Evolutionary conservation across 2,888 invertebrate species (phyloP), one percentile per base, ranked within the genome.

Genomic region (Drosophila infuscata): DNA sequence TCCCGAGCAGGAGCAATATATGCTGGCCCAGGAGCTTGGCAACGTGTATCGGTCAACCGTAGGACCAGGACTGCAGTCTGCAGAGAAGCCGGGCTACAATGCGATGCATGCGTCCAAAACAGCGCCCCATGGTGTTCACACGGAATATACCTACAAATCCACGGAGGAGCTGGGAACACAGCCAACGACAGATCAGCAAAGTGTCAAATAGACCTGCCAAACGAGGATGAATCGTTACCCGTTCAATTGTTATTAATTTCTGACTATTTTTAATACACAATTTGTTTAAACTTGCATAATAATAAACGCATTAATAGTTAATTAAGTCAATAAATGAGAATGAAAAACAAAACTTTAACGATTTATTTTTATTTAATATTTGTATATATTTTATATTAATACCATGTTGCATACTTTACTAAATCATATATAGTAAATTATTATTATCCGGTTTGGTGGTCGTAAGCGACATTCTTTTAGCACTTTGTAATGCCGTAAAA

Each of bases 1-100:
- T 70, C 92, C 94, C 0, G 94, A 95, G 76, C 92, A 92, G 73
- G 94, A 94, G 64, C 93, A 94, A 49, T 93, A 91, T 71, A 92
- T 93, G 90, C 79, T 93, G 58, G 91, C 94, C 6, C 94, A 94
- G 68, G 92, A 92, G 36, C 61, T 92, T 70, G 70, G 84, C 35
- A 87, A 79, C 20, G 75, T 92, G 0, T 92, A 91, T 69, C 92
- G 91, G 52, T 76, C 91, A 2, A 77, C 79, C 2, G 78, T 72
- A 5, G 67, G 76, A 59, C 71, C 76, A 7, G 48, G 54, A 6
- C 46, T 83, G 15, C 74, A 79, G 20, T 59, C 70, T 17, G 76
- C 82, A 38, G 82, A 82, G 35, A 87, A 88, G 57, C 43, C 76
- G 3, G 83, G 83, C 17, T 92, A 92, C 41, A 87, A 88, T 77